A percentile compares a stretch with the other conserved stretches of the same genome.
These are phyloP conservation scores for Aspidiotus destructor DNA, from an alignment of 2,888 invertebrate genomes.

Conservation along the genomic window DNA sequence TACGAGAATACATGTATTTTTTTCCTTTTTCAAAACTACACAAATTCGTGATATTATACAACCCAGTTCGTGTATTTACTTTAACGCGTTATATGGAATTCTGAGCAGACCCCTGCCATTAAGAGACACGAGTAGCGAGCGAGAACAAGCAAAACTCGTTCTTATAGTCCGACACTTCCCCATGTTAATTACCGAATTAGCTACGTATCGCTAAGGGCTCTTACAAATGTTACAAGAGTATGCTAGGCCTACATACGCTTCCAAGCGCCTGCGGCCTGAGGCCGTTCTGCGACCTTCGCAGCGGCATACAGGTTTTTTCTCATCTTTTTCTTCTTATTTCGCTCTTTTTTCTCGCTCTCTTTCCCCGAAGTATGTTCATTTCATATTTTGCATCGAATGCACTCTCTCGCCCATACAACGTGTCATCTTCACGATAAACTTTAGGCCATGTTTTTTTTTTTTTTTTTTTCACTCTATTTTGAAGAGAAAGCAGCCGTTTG, in stretches of 20 bases:
- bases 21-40: no score
- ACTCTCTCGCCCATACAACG: neutral
- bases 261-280: constrained; percentile 2
- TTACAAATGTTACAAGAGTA: neutral
- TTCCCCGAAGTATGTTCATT: neutral
- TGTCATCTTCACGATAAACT: constrained; percentile 2
- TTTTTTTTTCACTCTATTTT: neutral
- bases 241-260: neutral
- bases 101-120: neutral
- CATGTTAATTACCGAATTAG: constrained; percentile 4
- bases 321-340: neutral
- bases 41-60: no score
- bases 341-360: neutral
- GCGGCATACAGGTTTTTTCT: neutral
- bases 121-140: neutral
- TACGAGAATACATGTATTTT: no score
- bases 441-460: neutral
- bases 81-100: no score
- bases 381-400: neutral
- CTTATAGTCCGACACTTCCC: neutral
- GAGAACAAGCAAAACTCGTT: neutral
- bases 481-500: constrained; percentile 1
- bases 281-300: constrained; percentile 4
- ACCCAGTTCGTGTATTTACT: no score
- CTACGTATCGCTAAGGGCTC: neutral